Evolutionary conservation across 1,140 invertebrate species (phyloP).

Genomic region (Camponotus vicinus): DNA sequence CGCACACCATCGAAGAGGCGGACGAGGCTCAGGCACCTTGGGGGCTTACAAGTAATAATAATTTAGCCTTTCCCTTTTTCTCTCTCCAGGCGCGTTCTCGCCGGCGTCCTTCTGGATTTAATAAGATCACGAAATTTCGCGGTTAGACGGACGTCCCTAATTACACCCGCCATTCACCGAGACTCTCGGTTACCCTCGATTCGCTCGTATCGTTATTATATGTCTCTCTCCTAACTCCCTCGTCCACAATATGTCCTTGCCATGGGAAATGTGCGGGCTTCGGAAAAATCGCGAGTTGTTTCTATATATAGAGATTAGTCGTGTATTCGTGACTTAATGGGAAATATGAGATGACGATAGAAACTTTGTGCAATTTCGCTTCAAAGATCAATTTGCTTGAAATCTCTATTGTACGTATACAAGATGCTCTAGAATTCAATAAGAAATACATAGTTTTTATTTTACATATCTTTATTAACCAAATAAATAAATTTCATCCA

Average conservation of each 20-base stretch:
- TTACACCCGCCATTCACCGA: slow-evolving; percentile 78
- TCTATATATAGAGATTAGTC: slow-evolving; percentile 63
- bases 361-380: slow-evolving; percentile 55
- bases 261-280: slow-evolving; percentile 67
- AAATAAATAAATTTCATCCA: neutral
- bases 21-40: slow-evolving; percentile 66
- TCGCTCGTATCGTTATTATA: slow-evolving; percentile 76
- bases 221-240: slow-evolving; percentile 49
- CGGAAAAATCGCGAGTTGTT: slow-evolving; percentile 27
- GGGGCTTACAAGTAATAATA: slow-evolving; percentile 70
- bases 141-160: slow-evolving; percentile 82
- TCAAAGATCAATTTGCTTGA: slow-evolving; percentile 20
- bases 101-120: slow-evolving; percentile 79
- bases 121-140: slow-evolving; percentile 86
- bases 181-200: slow-evolving; percentile 78
- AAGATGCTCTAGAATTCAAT: slow-evolving; percentile 28
- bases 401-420: slow-evolving; percentile 13
- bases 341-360: slow-evolving; percentile 30
- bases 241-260: slow-evolving; percentile 75
- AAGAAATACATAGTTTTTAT: slow-evolving; percentile 22
- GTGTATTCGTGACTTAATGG: slow-evolving; percentile 51
- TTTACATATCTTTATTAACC: too few species aligned
- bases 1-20: slow-evolving; percentile 18
- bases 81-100: slow-evolving; percentile 38
- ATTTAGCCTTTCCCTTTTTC: slow-evolving; percentile 77